Evolutionary conservation across 2,797 vertebrate species (phyloP).

Genomic region (Vultur gryphus): DNA sequence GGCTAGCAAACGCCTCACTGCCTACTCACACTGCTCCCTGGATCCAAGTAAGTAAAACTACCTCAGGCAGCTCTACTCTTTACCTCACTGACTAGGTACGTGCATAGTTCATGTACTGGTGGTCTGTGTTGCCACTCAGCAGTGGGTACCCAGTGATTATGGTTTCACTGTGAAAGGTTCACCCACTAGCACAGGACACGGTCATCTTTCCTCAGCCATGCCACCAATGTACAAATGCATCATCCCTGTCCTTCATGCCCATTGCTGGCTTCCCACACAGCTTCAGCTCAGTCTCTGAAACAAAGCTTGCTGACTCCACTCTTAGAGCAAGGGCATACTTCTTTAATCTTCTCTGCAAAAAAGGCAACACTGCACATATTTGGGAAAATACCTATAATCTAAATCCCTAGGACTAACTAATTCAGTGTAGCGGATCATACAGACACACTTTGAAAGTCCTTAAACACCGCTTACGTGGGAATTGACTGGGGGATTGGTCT

Average conservation of each 20-base stretch:
- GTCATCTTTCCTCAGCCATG: neutral
- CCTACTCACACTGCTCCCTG: neutral
- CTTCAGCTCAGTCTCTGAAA: neutral
- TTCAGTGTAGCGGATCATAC: neutral
- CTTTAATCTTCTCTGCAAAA: neutral
- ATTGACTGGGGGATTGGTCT: neutral
- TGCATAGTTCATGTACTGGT: neutral
- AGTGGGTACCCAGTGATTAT: neutral
- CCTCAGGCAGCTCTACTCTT: neutral
- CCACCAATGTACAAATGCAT: neutral
- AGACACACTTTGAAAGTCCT: neutral
- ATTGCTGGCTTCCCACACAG: neutral
- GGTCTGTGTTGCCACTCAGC: neutral
- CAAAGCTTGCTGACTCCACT: neutral
- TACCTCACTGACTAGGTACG: too few species aligned
- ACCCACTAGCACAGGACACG: accelerated
- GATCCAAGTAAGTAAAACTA: neutral
- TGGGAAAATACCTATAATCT: neutral
- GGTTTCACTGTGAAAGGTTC: neutral
- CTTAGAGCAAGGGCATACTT: neutral
- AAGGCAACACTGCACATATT: neutral
- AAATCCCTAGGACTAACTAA: neutral
- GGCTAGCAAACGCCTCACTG: neutral
- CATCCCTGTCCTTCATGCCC: accelerated
- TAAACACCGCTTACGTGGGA: neutral